These are phyloP conservation scores for Rutpela maculata DNA, from an alignment of 2,888 invertebrate genomes.

Conservation along the genomic window DNA sequence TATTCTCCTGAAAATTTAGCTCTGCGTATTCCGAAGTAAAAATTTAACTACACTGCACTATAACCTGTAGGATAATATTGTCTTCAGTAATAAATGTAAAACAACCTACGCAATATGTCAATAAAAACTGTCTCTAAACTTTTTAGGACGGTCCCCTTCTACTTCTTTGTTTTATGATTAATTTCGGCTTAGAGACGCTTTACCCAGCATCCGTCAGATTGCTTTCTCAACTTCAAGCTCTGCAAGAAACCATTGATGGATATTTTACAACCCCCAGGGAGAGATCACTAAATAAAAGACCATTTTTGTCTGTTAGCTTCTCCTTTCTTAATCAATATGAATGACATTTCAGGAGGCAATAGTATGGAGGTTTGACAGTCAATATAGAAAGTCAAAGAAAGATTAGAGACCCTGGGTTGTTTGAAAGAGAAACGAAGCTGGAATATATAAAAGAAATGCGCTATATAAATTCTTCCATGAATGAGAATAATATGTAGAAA, in stretches of 20 bases:
- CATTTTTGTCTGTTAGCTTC: constrained; percentile 6
- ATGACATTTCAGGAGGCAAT: background rate
- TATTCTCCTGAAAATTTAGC: too few relatives aligned
- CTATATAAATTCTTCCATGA: background rate
- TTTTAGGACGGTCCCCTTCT: constrained; percentile 21
- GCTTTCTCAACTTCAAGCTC: constrained; percentile 17
- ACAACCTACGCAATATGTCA: constrained; percentile 8
- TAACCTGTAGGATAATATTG: background rate
- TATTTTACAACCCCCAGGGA: constrained; percentile 26
- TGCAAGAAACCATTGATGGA: constrained; percentile 19
- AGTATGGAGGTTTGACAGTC: background rate
- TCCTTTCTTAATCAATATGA: constrained; percentile 13
- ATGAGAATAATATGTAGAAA: too few relatives aligned
- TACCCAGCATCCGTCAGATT: constrained; percentile 24
- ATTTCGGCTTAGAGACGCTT: constrained; percentile 12
- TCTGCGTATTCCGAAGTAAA: too few relatives aligned
- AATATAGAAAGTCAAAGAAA: background rate
- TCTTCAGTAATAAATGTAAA: constrained; percentile 9
- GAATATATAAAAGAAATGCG: too few relatives aligned
- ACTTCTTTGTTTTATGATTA: constrained; percentile 33
- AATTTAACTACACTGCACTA: too few relatives aligned
- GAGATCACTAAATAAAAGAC: constrained; percentile 20
- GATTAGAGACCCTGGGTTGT: constrained; percentile 4
- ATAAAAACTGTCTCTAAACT: constrained; percentile 10
- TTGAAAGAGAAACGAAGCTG: background rate